Evolutionary conservation across 2,888 invertebrate genomes (phyloP).

Genomic region (Stenichneumon culpator): DNA sequence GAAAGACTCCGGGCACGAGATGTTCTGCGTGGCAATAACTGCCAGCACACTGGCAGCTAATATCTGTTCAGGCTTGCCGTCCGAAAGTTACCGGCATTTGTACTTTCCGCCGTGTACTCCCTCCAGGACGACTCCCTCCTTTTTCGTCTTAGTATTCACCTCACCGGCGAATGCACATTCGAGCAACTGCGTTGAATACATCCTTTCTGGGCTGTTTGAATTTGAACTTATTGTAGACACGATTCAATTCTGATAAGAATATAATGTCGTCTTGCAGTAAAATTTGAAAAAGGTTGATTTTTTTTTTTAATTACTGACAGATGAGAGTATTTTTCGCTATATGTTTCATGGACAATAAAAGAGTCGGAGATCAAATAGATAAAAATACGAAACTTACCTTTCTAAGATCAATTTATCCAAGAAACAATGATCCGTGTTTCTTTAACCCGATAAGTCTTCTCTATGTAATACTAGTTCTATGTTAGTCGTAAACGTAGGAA

Average conservation of each 20-base stretch:
- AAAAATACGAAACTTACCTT: not conserved
- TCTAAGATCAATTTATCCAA: not conserved
- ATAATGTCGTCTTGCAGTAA: not conserved
- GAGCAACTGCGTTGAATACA: not conserved
- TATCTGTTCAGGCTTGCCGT: slow-evolving; percentile 55
- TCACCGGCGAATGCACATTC: slow-evolving; percentile 7
- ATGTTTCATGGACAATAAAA: not conserved
- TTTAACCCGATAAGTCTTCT: not conserved
- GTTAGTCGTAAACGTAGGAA: not conserved
- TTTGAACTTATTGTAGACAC: not conserved
- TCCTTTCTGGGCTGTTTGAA: not conserved
- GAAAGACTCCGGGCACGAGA: slow-evolving; percentile 1
- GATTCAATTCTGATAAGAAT: not conserved
- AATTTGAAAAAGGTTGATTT: not conserved
- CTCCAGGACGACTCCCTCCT: slow-evolving; percentile 64
- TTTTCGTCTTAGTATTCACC: not conserved
- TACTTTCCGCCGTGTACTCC: slow-evolving; percentile 73
- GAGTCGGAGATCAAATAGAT: not conserved
- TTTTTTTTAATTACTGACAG: not conserved
- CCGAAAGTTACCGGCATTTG: slow-evolving; percentile 74
- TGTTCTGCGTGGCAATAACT: slow-evolving; percentile 36
- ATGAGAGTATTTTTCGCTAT: not conserved
- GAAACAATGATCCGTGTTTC: not conserved
- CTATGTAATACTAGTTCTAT: not conserved
- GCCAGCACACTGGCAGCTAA: slow-evolving; percentile 59